These are phyloP conservation scores for Cheumatopsyche charites DNA, from an alignment of 1,140 invertebrate species.

Conservation along the genomic window DNA sequence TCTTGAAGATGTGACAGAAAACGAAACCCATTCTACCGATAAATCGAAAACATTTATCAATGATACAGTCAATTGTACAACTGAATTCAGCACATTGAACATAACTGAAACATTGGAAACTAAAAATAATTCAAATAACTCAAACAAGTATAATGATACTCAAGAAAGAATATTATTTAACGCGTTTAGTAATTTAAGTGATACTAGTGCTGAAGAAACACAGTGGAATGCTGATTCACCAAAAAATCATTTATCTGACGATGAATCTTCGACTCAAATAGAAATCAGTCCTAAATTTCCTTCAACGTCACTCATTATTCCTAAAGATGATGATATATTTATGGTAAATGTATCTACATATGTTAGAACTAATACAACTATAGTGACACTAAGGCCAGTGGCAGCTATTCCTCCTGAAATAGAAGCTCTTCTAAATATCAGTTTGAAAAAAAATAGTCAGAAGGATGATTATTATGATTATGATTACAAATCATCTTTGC, in stretches of 20 bases:
- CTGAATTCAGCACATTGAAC: constrained; percentile 42
- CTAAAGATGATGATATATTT: constrained; percentile 48
- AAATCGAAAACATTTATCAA: constrained; percentile 42
- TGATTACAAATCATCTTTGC: constrained; percentile 73
- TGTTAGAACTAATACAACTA: constrained; percentile 46
- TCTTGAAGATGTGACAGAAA: not conserved
- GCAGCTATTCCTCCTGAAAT: constrained; percentile 52
- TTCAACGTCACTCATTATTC: constrained; percentile 45
- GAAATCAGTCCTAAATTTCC: constrained; percentile 38
- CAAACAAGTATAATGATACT: constrained; percentile 36
- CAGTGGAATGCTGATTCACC: not conserved
- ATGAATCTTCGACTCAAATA: constrained; percentile 10
- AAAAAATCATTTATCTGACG: constrained; percentile 33
- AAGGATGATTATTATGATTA: constrained; percentile 67
- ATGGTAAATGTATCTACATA: constrained; percentile 48
- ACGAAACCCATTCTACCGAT: not conserved
- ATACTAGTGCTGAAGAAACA: constrained; percentile 14
- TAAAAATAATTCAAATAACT: not conserved
- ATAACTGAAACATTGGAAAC: constrained; percentile 6
- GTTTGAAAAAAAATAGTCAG: constrained; percentile 52
- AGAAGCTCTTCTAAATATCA: constrained; percentile 55
- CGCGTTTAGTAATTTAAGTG: constrained; percentile 26
- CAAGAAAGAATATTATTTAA: constrained; percentile 39
- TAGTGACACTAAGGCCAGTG: constrained; percentile 46
- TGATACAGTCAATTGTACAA: constrained; percentile 46